These are phyloP conservation scores for Phenganax subtilis DNA, from an alignment of 92 coral and sea anemone species.

Conservation along the genomic window DNA sequence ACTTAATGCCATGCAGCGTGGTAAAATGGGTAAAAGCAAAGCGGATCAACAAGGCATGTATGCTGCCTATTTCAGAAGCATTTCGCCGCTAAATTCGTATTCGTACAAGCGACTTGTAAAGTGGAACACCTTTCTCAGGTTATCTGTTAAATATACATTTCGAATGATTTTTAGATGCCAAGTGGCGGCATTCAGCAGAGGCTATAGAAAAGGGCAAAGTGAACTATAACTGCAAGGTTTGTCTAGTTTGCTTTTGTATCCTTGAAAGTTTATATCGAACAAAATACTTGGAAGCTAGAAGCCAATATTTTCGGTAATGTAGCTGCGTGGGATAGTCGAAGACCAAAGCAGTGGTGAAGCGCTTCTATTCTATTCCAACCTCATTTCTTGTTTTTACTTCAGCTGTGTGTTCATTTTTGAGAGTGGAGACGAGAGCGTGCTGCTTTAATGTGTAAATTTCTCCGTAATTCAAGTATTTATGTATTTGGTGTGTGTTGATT, in stretches of 20 bases:
- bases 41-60: conserved; percentile 33
- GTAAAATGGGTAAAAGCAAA: conserved; percentile 36
- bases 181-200: conserved; percentile 85
- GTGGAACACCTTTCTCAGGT: not conserved
- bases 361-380: not conserved
- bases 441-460: not conserved
- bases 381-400: not conserved
- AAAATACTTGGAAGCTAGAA: not conserved
- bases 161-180: conserved; percentile 26
- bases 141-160: not conserved
- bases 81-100: not conserved
- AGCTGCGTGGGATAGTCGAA: not conserved
- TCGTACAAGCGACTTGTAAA: not conserved
- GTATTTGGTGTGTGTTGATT: not conserved
- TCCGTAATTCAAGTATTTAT: not conserved
- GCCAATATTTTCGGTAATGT: not conserved
- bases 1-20: conserved; percentile 32
- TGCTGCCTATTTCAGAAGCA: not conserved
- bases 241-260: conserved; percentile 1
- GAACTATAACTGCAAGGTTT: conserved; percentile 74
- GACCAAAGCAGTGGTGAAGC: not conserved
- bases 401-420: not conserved
- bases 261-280: not conserved
- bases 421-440: not conserved
- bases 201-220: conserved; percentile 67